Percentiles rank a stretch among this genome's conserved stretches.
Conservation (phyloP, 2,888 invertebrate species). For the Trichopoda pennipes region DNA sequence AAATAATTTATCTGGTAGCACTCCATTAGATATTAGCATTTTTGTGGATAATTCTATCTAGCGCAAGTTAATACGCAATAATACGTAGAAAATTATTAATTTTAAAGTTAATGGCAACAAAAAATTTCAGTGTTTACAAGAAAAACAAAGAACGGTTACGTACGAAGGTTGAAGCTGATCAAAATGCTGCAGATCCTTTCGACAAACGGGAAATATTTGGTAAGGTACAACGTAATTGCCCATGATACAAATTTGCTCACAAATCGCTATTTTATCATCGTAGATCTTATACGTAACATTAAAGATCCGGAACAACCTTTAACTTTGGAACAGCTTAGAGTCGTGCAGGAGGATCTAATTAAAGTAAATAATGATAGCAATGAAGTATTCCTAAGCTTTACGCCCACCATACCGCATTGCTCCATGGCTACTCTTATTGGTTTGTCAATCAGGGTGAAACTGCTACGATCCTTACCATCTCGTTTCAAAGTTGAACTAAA, state of each 20-base stretch:
- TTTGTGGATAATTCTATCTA: background rate
- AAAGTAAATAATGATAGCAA: constrained; percentile 88
- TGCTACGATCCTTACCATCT: constrained; percentile 90
- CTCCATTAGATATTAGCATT: too few relatives aligned
- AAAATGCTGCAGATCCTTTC: constrained; percentile 89
- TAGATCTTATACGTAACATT: constrained; percentile 94
- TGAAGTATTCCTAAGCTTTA: constrained; percentile 89
- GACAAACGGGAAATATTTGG: constrained; percentile 95
- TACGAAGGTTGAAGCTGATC: constrained; percentile 88
- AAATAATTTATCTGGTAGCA: background rate
- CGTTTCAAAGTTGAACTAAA: constrained; percentile 93
- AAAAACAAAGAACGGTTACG: constrained; percentile 86
- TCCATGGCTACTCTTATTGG: constrained; percentile 97
- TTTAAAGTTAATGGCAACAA: constrained; percentile 76
- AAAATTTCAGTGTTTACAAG: constrained; percentile 91
- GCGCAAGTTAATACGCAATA: too few relatives aligned
- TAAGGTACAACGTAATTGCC: constrained; percentile 75
- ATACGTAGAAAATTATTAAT: background rate
- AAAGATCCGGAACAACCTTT: constrained; percentile 99
- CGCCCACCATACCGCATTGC: constrained; percentile 99
- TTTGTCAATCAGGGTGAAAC: constrained; percentile 94
- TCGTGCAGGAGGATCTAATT: constrained; percentile 92
- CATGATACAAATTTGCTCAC: background rate
- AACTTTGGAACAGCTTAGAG: constrained; percentile 95
- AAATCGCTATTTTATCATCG: constrained; percentile 43